Conservation (phyloP, 2,888 invertebrate species). For the Ischnus inquisitorius region DNA sequence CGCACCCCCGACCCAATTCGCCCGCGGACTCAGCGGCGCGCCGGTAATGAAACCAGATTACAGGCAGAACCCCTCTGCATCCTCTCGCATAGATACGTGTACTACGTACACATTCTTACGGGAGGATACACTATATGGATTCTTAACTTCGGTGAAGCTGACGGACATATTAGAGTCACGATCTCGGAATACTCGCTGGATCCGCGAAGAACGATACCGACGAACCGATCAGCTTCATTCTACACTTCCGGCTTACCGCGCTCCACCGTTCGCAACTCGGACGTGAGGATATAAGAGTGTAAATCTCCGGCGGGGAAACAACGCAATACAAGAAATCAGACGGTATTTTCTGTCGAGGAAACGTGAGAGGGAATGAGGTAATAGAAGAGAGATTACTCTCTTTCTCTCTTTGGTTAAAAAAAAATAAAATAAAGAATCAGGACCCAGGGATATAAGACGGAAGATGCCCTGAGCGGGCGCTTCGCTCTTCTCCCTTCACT, state of each 20-base stretch:
- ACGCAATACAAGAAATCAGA: background rate
- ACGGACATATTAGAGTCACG: background rate
- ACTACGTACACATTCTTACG: background rate
- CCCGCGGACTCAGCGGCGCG: constrained; percentile 25
- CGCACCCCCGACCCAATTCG: constrained; percentile 60
- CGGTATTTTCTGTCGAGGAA: background rate
- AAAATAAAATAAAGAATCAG: constrained; percentile 8
- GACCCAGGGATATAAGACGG: constrained; percentile 38
- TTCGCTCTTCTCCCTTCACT: constrained; percentile 30
- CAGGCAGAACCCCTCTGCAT: constrained; percentile 3
- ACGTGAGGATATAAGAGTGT: background rate
- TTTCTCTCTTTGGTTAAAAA: background rate
- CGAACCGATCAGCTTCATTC: background rate
- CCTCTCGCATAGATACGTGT: constrained; percentile 4
- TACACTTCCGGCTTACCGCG: background rate
- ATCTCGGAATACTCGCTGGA: background rate
- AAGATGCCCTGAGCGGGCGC: constrained; percentile 44
- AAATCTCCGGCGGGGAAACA: background rate
- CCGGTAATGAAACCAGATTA: constrained; percentile 68
- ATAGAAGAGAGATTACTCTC: constrained; percentile 17
- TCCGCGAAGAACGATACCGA: too few species aligned
- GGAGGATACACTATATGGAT: background rate
- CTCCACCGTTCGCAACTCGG: background rate
- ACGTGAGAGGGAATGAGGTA: constrained; percentile 8
- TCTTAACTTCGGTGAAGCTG: constrained; percentile 14